Evolutionary conservation across 1,140 invertebrate genomes (phyloP).

Genomic region (Panulirus ornatus): DNA sequence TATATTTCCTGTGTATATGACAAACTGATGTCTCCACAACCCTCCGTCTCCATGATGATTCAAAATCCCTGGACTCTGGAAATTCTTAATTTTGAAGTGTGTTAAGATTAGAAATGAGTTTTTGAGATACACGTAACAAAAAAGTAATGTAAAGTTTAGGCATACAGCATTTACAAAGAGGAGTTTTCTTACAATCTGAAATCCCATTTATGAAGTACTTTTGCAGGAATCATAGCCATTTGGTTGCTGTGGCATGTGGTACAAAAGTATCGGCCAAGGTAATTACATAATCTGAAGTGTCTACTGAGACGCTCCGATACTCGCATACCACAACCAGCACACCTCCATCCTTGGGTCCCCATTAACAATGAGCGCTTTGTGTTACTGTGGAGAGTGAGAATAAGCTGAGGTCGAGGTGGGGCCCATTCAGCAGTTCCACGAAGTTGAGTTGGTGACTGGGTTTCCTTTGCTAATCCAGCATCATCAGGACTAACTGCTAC

Average conservation of each 20-base stretch:
- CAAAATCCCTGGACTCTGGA: too few species aligned
- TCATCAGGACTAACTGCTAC: constrained; percentile 84
- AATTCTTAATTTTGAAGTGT: too few species aligned
- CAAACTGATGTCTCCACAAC: too few species aligned
- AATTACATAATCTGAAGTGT: constrained; percentile 89
- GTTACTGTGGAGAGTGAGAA: constrained; percentile 87
- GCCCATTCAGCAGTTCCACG: constrained; percentile 91
- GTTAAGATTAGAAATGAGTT: too few species aligned
- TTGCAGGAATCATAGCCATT: constrained; percentile 86
- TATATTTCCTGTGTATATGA: too few species aligned
- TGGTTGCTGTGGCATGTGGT: constrained; percentile 92
- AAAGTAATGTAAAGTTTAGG: too few species aligned
- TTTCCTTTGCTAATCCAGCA: constrained; percentile 77
- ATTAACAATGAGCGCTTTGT: constrained; percentile 84
- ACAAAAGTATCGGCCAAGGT: constrained; percentile 92
- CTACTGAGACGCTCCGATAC: constrained; percentile 86
- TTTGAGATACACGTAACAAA: too few species aligned
- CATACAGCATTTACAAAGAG: too few species aligned
- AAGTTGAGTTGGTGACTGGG: constrained; percentile 78
- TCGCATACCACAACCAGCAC: constrained; percentile 91
- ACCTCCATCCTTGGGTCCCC: constrained; percentile 88
- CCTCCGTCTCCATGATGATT: too few species aligned
- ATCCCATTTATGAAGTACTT: constrained; percentile 87
- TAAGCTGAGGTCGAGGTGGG: constrained; percentile 90
- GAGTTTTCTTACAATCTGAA: constrained; percentile 82